phyloP scores from a whole-genome alignment of 2,113 vertebrate species.

The Hemiscyllium ocellatum region DNA sequence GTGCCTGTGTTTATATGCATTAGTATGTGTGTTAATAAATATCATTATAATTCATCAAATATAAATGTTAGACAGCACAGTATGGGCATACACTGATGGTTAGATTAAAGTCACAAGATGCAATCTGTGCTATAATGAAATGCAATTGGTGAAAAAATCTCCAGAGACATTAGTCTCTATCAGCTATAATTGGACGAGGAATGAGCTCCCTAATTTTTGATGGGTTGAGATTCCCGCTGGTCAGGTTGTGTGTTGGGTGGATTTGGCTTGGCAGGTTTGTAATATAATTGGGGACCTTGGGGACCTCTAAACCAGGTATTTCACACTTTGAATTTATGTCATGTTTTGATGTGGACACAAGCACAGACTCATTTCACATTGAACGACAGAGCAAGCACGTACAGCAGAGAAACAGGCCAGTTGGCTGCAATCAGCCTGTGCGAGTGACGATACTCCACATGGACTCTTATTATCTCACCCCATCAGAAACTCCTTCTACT shows the following conservation, averaged over 20 bases:
- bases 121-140: background rate
- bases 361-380: background rate
- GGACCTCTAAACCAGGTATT: background rate
- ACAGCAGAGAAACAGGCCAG: background rate
- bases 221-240: background rate
- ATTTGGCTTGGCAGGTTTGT: background rate
- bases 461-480: background rate
- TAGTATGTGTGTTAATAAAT: too few species aligned
- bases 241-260: background rate
- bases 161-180: background rate
- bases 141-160: conserved; percentile 13
- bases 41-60: background rate
- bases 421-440: background rate
- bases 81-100: background rate
- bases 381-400: background rate
- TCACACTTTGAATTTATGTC: background rate
- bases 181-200: conserved; percentile 2
- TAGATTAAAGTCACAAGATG: background rate
- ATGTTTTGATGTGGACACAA: background rate
- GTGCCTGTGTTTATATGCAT: background rate
- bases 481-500: background rate
- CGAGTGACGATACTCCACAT: background rate
- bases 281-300: background rate
- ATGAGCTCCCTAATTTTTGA: background rate
- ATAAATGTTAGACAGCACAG: background rate